Percentiles rank a stretch among this genome's conserved stretches.
These are phyloP conservation scores for Sinotaia quadrata DNA, from an alignment of 2,888 invertebrate genomes.

Conservation along the genomic window DNA sequence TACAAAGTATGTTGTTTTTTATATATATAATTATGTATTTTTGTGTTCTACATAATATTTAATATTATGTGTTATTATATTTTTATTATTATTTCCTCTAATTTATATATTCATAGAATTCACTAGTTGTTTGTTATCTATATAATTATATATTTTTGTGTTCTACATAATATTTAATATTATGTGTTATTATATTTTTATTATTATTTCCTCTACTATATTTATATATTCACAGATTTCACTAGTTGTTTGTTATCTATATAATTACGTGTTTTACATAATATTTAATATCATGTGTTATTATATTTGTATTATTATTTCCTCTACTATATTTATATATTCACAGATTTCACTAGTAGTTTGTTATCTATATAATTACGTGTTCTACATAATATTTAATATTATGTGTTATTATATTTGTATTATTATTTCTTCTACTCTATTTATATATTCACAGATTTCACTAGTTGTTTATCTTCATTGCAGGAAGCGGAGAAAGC, in stretches of 20 bases:
- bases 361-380: neutral
- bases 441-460: neutral
- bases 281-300: neutral
- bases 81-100: no score
- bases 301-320: neutral
- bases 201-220: no score
- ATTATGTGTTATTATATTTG: neutral
- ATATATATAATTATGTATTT: neutral
- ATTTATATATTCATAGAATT: no score
- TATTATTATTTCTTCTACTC: neutral
- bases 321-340: neutral
- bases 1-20: no score
- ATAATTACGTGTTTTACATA: neutral
- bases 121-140: no score
- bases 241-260: neutral
- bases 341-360: neutral
- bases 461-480: conserved; percentile 6
- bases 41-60: neutral
- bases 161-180: neutral
- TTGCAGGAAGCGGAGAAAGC: conserved; percentile 57
- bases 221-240: no score
- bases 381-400: neutral
- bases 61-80: neutral
- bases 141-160: neutral
- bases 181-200: no score